Evolutionary conservation across 1,140 invertebrate genomes (phyloP), one percentile per base, ranked within the genome.

Genomic region (Danaus melanippus): DNA sequence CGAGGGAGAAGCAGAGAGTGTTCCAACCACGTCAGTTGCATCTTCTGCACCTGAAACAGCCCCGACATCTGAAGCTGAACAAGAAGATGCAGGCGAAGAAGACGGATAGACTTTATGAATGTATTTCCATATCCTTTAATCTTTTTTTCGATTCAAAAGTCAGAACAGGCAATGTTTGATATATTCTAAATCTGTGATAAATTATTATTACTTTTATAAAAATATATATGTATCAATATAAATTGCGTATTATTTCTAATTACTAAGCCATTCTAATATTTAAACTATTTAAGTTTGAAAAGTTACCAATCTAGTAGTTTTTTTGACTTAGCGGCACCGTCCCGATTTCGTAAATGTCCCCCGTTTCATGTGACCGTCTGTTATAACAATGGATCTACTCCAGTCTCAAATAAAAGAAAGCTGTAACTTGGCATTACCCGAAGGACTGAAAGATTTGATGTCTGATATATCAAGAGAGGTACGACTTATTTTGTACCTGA

Each of bases 401-500:
- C 57, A 67, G 46, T 60, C 65, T 6, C 76, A 79, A 65, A 71
- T 76, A 44, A 40, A 51, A 5, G 62, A 70, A 0, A 67, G 58
- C 41, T 76, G 71, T 49, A 71, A 63, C n/a, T 55, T 80, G 5
- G 58, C 69, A 2, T 15, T 79, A 51, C 92, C 92, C 1, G 88
- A 91, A 56, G 92, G 92, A 2, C 74, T 93, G 8, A 79, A 87
- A 9, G 91, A 93, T 74, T 74, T 93, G 21, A 90, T 92, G 69
- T 80, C 86, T 15, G 92, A 93, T 77, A 92, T 93, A 58, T 90
- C 91, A 0, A 88, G 91, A 46, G 92, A 93, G 82, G 91, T 92
- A 60, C 40, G 63, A 64, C 53, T 32, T 32, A 32, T 5, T 7
- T 4, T 32, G 2, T 32, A 32, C 21, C 21, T 32, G 21, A 32